These are phyloP conservation scores for Aphaenogaster floridana DNA, from an alignment of 1,140 invertebrate genomes.

Conservation along the genomic window DNA sequence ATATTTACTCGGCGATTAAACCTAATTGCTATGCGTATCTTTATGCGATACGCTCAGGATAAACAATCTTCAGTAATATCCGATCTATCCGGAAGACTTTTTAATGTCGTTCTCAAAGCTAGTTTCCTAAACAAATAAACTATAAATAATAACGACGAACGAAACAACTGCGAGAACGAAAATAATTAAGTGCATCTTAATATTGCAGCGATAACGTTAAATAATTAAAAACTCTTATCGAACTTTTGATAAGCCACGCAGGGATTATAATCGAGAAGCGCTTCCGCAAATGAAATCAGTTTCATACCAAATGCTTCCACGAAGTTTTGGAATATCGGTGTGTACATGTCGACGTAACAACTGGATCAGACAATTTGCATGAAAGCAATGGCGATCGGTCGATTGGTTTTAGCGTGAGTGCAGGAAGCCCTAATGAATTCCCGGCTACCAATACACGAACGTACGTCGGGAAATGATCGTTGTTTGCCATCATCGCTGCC, in stretches of 20 bases:
- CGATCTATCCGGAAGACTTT: background rate
- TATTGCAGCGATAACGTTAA: background rate
- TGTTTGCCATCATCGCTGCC: constrained; percentile 52
- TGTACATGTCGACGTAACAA: constrained; percentile 5
- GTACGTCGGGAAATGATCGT: constrained; percentile 61
- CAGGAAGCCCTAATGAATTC: constrained; percentile 60
- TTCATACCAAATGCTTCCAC: background rate
- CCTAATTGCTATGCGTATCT: background rate
- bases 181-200: background rate
- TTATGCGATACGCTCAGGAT: background rate
- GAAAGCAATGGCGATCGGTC: constrained; percentile 16
- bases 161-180: background rate
- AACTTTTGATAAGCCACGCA: background rate
- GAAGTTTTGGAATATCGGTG: background rate
- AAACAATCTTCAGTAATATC: constrained; percentile 1
- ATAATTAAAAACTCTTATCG: background rate
- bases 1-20: background rate
- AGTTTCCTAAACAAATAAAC: background rate
- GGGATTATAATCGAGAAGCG: background rate
- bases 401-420: constrained; percentile 48
- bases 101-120: background rate
- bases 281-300: constrained; percentile 15
- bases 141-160: background rate
- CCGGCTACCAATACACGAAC: constrained; percentile 53
- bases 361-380: constrained; percentile 31